Evolutionary conservation across 2,797 vertebrate genomes (phyloP), one percentile per base, ranked within the genome.

Genomic region (Muscicapa striata): DNA sequence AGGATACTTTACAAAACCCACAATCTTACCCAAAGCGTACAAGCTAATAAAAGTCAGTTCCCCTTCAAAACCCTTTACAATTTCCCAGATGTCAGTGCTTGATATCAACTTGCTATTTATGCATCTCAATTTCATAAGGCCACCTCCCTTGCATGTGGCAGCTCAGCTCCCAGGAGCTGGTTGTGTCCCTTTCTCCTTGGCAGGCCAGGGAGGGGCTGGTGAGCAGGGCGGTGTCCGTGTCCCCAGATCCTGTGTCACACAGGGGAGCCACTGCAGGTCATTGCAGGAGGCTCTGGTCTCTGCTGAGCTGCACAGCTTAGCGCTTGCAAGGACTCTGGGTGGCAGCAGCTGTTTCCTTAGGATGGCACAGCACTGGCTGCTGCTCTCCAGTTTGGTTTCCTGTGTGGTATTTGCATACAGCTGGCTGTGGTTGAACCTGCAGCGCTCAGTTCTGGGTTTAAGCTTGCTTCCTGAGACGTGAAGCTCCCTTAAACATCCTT

Each of bases 201-300:
- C 2, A 29, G 54, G 29, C 29, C 18, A 11, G 34, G 30, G 57
- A 73, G 32, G 45, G 49, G 46, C n/a, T 48, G 22, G 12, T 19
- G 41, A 57, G 34, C 18, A 18, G 46, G 34, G 7, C 10, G 1
- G 15, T 46, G 75, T 73, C 16, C 40, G 29, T 49, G 8, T 10
- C 17, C 9, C 2, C 12, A 34, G 1, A 73, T 73, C 36, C 52
- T 9, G 14, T 15, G n/a, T 17, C 51, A 4, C 5, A 0, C 16
- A 11, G 70, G 73, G 55, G 32, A 79, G 4, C 32, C 29, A 23
- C 7, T 4, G 0, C 17, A 12, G 46, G 10, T 38, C 2, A 0
- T 46, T 41, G 30, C 63, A 70, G 69, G 61, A 36, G 63, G 40
- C 29, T 92, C 81, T 48, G 36, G n/a, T 89, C 70, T 52, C 67